phyloP scores from a whole-genome alignment of 2,888 invertebrate genomes.

The Microctonus brassicae region DNA sequence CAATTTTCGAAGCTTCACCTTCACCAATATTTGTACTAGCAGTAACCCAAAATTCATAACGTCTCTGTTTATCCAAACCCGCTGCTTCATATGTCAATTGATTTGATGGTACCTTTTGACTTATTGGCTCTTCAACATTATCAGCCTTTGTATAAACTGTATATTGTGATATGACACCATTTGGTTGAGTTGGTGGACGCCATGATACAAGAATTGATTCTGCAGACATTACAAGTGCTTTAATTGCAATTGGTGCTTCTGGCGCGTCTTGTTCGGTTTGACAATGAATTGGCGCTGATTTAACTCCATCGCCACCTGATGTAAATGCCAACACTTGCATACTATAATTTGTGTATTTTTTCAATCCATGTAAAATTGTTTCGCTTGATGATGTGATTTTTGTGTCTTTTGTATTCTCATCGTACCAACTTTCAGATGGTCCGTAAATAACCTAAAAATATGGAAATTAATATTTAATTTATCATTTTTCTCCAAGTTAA shows the following conservation, averaged over 20 bases:
- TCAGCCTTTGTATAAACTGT: constrained; percentile 90
- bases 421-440: constrained; percentile 92
- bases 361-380: constrained; percentile 92
- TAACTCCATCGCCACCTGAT: constrained; percentile 94
- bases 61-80: constrained; percentile 83
- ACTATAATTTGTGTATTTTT: constrained; percentile 96
- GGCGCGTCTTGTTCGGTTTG: constrained; percentile 97
- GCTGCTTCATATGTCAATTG: constrained; percentile 91
- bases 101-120: constrained; percentile 84
- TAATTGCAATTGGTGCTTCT: constrained; percentile 92
- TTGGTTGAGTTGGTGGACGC: constrained; percentile 92
- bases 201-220: constrained; percentile 94
- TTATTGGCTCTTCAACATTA: constrained; percentile 76
- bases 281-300: constrained; percentile 89
- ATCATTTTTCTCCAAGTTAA: too few relatives aligned
- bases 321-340: constrained; percentile 97
- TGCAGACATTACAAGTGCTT: constrained; percentile 91
- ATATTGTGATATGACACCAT: constrained; percentile 93
- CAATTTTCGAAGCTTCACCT: constrained; percentile 90
- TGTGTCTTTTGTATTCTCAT: constrained; percentile 91
- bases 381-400: constrained; percentile 94
- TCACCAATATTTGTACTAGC: constrained; percentile 95
- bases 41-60: constrained; percentile 95
- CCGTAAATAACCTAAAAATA: constrained; percentile 81
- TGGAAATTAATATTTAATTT: not conserved